Percentiles rank a stretch among this genome's conserved stretches.
Evolutionary conservation across 2,888 invertebrate genomes (phyloP).

Genomic region (Kryphioiulus occultus): DNA sequence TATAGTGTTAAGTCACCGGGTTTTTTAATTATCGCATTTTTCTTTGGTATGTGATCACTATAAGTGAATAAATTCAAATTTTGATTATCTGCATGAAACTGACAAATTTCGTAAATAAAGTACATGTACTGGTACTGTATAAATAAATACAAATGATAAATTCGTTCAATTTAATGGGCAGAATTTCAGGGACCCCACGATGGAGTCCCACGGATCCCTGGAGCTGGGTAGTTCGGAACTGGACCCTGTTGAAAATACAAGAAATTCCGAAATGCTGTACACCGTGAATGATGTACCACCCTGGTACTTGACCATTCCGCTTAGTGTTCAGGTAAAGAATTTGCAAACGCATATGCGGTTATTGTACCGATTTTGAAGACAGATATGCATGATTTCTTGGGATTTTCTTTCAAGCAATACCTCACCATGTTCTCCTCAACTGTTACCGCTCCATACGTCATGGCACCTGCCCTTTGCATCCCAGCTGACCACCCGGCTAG

Average conservation of each 20-base stretch:
- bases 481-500: constrained; percentile 74
- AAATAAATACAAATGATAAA: too few relatives aligned
- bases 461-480: constrained; percentile 56
- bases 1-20: too few relatives aligned
- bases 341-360: too few relatives aligned
- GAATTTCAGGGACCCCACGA: not conserved
- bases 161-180: not conserved
- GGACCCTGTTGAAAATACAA: not conserved
- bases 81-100: too few relatives aligned
- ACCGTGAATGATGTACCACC: constrained; percentile 61
- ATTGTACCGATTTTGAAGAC: too few relatives aligned
- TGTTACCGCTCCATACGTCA: constrained; percentile 56
- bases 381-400: not conserved
- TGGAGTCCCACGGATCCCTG: not conserved
- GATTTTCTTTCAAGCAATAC: constrained; percentile 56
- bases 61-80: too few relatives aligned
- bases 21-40: too few relatives aligned
- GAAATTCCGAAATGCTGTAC: constrained; percentile 55
- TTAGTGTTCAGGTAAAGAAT: constrained; percentile 61
- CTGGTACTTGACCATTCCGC: constrained; percentile 60
- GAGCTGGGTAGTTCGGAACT: not conserved
- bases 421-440: constrained; percentile 57
- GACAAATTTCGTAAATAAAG: too few relatives aligned
- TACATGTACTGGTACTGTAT: too few relatives aligned
- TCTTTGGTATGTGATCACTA: too few relatives aligned